Evolutionary conservation across 2,888 invertebrate genomes (phyloP), one percentile per base, ranked within the genome.

Genomic region (Drosophila anceps): DNA sequence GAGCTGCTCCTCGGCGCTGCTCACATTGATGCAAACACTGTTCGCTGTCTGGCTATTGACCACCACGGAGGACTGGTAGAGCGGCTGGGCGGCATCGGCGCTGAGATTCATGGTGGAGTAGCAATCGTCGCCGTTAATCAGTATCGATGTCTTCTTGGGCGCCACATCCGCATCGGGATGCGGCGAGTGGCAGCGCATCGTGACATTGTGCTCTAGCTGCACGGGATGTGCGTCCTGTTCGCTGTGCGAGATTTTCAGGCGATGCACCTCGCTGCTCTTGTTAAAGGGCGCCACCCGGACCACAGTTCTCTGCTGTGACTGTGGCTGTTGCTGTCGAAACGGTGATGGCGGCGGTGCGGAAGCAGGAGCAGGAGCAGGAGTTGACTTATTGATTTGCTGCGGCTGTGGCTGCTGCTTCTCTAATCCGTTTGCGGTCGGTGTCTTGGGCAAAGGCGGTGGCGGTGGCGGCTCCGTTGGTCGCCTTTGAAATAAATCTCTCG

Each of bases 51-150:
- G 94, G 88, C 85, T 91, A 81, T 84, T 84, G 1, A 96, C 95
- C 27, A 96, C 95, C 29, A 96, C 96, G 1, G 96, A 96, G 33
- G 96, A 96, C 79, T 96, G 95, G 92, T 96, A 96, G 79, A 95
- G 94, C 15, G 96, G 96, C 64, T 95, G 94, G 12, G 87, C 81
- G 4, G 91, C 82, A 85, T 96, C 95, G 86, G 94, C 95, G 81
- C 94, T 95, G 2, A 96, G 95, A 91, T 96, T 96, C 92, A 96
- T 95, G 20, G 96, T 96, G 53, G 96, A 96, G 89, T 96, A 96
- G 93, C 94, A 96, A 93, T 95, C 96, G 91, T 95, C 95, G 60
- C 95, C 96, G 91, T 94, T 96, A 88, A 96, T 96, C 94, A 96
- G 94, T 84, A 96, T 96, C 15, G 96, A 96, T 20, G 96, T 95